Evolutionary conservation across 1,140 invertebrate genomes (phyloP), one percentile per base, ranked within the genome.

Genomic region (Drosophila asahinai): DNA sequence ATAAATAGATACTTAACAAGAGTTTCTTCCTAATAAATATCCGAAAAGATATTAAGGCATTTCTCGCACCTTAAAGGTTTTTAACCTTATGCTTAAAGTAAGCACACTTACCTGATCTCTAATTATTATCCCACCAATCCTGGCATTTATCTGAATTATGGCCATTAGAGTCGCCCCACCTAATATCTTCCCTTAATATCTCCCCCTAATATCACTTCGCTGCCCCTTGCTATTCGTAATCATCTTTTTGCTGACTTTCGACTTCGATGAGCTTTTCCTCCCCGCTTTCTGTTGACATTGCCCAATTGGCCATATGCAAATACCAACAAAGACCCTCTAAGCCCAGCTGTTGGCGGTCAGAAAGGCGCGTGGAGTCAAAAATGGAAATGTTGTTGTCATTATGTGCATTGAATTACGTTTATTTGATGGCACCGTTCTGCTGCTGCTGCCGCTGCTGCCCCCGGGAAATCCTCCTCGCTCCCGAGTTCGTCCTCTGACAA

Each of bases 381-480:
- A 83, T 80, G 83, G 74, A 83, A 87, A 83, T 87, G 72, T 86
- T 83, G 83, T 82, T 83, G 79, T 87, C 83, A 87, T 87, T 87
- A 83, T 87, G 83, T 68, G 83, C 83, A 87, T 87, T 87, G 76
- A 87, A 87, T 87, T 83, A 87, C 83, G 77, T 87, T 87, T 87
- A 87, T 87, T 87, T 87, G 83, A 87, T 77, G 79, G 52, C 58
- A 45, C 52, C 61, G 25, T 47, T 40, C 45, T 42, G 57, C 42
- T 58, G 60, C 43, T 27, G 27, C 43, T 27, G 27, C 27, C 3
- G 27, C 62, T 48, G 51, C 30, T 54, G 30, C 38, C 59, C 61
- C 38, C 9, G 38, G 27, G 14, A 65, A 45, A 33, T 43, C 11
- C 33, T 58, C 19, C 54, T 40, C 27, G 14, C 15, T 42, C 25